Evolutionary conservation across 2,113 vertebrate species (phyloP).

Genomic region (Collichthys lucidus): DNA sequence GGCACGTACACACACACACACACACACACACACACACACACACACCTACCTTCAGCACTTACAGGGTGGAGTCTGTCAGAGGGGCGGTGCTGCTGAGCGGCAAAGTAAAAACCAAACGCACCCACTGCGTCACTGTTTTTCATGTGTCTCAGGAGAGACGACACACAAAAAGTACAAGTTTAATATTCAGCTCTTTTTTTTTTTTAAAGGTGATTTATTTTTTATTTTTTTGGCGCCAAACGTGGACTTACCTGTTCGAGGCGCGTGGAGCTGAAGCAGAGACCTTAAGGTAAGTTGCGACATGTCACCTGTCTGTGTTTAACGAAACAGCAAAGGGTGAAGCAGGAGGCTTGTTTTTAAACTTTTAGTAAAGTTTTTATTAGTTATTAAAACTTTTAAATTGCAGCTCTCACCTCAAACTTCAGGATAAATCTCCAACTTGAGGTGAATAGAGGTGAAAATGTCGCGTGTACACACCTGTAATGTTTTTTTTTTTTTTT

Average conservation of each 20-base stretch:
- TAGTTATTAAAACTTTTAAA: not conserved
- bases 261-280: not conserved
- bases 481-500: too few relatives aligned
- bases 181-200: too few relatives aligned
- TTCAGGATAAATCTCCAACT: too few relatives aligned
- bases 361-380: too few relatives aligned
- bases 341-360: not conserved
- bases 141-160: not conserved
- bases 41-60: not conserved
- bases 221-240: too few relatives aligned
- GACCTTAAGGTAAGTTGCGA: constrained; percentile 33
- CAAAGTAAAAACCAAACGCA: not conserved
- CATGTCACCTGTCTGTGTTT: not conserved
- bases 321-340: too few relatives aligned
- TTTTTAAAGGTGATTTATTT: not conserved
- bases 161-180: not conserved
- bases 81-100: constrained; percentile 4
- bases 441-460: not conserved
- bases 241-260: constrained; percentile 4
- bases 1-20: too few relatives aligned
- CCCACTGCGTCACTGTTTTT: not conserved
- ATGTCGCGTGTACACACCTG: too few relatives aligned
- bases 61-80: constrained; percentile 15
- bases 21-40: too few relatives aligned
- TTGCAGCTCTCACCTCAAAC: not conserved